Evolutionary conservation across 2,113 vertebrate species (phyloP), one percentile per base, ranked within the genome.

Genomic region (Ptilonorhynchus violaceus): DNA sequence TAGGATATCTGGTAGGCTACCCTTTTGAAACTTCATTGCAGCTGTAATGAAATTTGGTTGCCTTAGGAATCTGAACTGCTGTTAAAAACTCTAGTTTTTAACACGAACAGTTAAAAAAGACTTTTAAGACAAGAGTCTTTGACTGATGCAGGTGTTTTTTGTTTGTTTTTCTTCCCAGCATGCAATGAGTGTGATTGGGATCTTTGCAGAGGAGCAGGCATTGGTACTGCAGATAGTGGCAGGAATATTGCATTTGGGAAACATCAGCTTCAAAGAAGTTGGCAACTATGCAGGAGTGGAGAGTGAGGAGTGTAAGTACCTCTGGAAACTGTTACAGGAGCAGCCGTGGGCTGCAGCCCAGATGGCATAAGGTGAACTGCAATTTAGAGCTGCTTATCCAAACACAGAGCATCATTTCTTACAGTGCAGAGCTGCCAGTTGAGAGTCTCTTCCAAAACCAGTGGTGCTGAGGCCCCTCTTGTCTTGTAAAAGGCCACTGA

Each of bases 271-370:
- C 98, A 99, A 97, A 93, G 99, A 99, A 97, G 98, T 99, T 9
- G 99, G 99, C 90, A 99, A 99, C 97, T 99, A 99, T 12, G 99
- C 99, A 1, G 99, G 98, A 1, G 99, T 99, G 96, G 99, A 99
- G 97, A 99, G 99, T 3, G 99, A 99, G 90, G 99, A 99, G 97
- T 99, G 99, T 99, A 97, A 96, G 99, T 99, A 94, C 56, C 62
- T 58, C 60, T 50, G 80, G 77, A 85, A 30, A 7, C 11, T 14
- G 52, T 50, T 41, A 23, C 1, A 52, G 63, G 20, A 49, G 39
- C 47, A 79, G 35, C 56, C 62, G 2, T 24, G 56, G 88, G 75
- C 76, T 78, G 75, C 62, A 73, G 58, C 59, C n/a, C 78, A 77
- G 67, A n/a, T 80, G 85, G 78, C 63, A 31, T 27, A 8, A 85